phyloP scores from a whole-genome alignment of 37 sponge, comb jelly and placozoan species.

The Diacarnus erythraeanus region DNA sequence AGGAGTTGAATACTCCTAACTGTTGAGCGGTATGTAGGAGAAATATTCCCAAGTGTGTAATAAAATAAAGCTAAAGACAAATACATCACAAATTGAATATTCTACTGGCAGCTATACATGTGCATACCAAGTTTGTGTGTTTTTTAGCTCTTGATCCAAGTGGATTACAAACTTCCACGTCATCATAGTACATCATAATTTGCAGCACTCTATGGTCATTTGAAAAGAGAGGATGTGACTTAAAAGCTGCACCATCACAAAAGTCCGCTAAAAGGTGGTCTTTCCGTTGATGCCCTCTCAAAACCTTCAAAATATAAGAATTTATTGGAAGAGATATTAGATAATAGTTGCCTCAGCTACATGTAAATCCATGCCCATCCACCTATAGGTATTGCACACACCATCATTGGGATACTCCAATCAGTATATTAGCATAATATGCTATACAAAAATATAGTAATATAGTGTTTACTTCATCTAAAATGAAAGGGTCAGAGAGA shows the following conservation, averaged over 20 bases:
- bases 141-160: conserved; percentile 31
- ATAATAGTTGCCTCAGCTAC: too few species aligned
- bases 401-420: too few species aligned
- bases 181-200: conserved; percentile 62
- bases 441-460: too few species aligned
- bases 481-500: conserved; percentile 5
- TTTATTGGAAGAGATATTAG: too few species aligned
- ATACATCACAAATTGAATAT: too few species aligned
- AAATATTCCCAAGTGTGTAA: conserved; percentile 39
- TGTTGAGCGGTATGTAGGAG: conserved; percentile 27
- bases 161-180: conserved; percentile 68
- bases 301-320: not conserved
- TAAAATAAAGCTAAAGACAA: conserved; percentile 33
- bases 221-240: conserved; percentile 33
- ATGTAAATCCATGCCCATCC: too few species aligned
- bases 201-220: conserved; percentile 30
- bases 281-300: conserved; percentile 17
- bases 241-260: conserved; percentile 54
- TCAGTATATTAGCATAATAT: too few species aligned
- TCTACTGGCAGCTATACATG: not conserved
- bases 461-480: conserved; percentile 22
- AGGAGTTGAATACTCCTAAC: conserved; percentile 34
- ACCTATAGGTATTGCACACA: too few species aligned
- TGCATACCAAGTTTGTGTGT: conserved; percentile 68
- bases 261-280: conserved; percentile 26